Evolutionary conservation across 2,888 invertebrate genomes (phyloP), one percentile per base, ranked within the genome.

Genomic region (Tipula lateralis): DNA sequence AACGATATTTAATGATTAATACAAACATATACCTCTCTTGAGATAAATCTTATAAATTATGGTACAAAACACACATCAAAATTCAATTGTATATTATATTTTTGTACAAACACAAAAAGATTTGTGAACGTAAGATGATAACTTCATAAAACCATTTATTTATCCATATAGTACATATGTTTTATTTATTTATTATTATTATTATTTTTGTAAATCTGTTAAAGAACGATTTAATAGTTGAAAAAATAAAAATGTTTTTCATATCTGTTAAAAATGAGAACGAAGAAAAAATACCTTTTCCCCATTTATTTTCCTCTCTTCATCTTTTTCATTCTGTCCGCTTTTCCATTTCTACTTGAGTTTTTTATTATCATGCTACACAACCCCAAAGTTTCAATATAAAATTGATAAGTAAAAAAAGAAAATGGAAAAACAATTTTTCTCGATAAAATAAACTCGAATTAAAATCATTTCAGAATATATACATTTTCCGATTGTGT

Each of bases 401-500:
- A 66, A 66, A 24, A 66, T n/a, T 50, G 7, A 50, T n/a, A n/a
- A 50, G 16, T 66, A 66, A 66, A 66, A 66, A 66, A 66, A 66
- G 66, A 66, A 66, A 66, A 66, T 66, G 66, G 24, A 66, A 66
- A 66, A 66, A 66, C 66, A 19, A 66, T 66, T 66, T 44, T 66
- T 66, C 66, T 66, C 66, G 66, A 66, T 66, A 66, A 66, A 66
- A 66, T 66, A 66, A 66, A 66, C 66, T 66, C 24, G 24, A 66
- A 66, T 66, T 66, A 66, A 66, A 66, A 66, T 66, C 24, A 66
- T 66, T 66, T 66, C 66, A 66, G 66, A 66, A 66, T n/a, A n/a
- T n/a, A n/a, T 66, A 66, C 24, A 66, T 66, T 66, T 66, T 66
- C 24, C 66, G 24, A n/a, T 66, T 66, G 19, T 66, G 66, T 24